phyloP scores from a whole-genome alignment of 2,113 vertebrate genomes.

The Sinocyclocheilus grahami region DNA sequence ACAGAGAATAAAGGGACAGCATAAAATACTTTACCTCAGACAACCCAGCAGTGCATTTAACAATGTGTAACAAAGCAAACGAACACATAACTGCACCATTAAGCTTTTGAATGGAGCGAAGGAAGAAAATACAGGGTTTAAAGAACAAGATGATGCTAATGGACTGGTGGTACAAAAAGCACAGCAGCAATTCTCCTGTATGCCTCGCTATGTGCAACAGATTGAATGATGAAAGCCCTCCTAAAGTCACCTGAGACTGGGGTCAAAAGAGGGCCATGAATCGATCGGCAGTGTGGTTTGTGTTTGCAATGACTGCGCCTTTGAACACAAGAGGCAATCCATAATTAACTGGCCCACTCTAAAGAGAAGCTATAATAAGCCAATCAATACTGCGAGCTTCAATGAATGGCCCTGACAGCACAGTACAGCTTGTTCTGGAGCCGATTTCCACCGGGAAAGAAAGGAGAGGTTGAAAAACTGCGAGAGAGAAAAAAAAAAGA shows the following conservation, averaged over 20 bases:
- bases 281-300: slow-evolving; percentile 13
- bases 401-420: slow-evolving; percentile 65
- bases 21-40: background rate
- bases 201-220: background rate
- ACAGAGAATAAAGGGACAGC: background rate
- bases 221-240: slow-evolving; percentile 22
- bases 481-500: slow-evolving; percentile 6
- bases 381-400: slow-evolving; percentile 69
- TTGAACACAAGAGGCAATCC: slow-evolving; percentile 51
- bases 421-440: slow-evolving; percentile 62
- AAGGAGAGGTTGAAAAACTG: slow-evolving; percentile 43
- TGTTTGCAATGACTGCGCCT: slow-evolving; percentile 44
- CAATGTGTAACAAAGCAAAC: slow-evolving; percentile 9
- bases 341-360: slow-evolving; percentile 61
- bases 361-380: slow-evolving; percentile 65
- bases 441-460: slow-evolving; percentile 4
- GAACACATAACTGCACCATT: background rate
- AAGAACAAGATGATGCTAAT: background rate
- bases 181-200: background rate
- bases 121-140: background rate
- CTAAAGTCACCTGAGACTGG: slow-evolving; percentile 4
- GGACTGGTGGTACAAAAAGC: background rate
- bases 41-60: background rate
- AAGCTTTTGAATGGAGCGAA: background rate
- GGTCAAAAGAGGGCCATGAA: background rate